These are phyloP conservation scores for Apolygus lucorum DNA, from an alignment of 1,140 invertebrate genomes.

Conservation along the genomic window DNA sequence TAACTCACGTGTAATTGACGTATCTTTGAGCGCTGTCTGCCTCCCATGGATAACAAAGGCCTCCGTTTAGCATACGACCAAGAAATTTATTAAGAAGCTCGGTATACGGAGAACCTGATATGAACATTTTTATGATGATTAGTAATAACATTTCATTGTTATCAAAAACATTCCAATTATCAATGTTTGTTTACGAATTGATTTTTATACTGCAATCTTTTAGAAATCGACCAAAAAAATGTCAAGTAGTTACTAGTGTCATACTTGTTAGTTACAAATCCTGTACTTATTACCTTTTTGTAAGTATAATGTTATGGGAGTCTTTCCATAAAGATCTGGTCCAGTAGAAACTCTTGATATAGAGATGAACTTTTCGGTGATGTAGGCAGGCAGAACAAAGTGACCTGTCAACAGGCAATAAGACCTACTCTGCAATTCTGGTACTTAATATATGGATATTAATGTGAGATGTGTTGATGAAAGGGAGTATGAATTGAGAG, in stretches of 20 bases:
- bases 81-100: not conserved
- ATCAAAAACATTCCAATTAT: no score
- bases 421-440: no score
- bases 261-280: no score
- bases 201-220: no score
- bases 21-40: not conserved
- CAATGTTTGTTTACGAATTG: no score
- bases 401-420: no score
- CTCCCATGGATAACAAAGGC: not conserved
- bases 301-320: not conserved
- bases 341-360: not conserved
- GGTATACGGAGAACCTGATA: not conserved
- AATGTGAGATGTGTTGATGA: not conserved
- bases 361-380: not conserved
- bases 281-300: not conserved
- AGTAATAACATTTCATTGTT: no score
- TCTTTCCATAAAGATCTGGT: not conserved
- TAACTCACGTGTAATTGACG: not conserved
- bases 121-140: no score
- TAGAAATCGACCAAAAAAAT: no score
- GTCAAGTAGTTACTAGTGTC: no score
- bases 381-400: not conserved
- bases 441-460: no score
- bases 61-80: not conserved
- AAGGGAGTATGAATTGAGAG: no score